Evolutionary conservation across 1,140 invertebrate species (phyloP).

Genomic region (Odontomachus brunneus): DNA sequence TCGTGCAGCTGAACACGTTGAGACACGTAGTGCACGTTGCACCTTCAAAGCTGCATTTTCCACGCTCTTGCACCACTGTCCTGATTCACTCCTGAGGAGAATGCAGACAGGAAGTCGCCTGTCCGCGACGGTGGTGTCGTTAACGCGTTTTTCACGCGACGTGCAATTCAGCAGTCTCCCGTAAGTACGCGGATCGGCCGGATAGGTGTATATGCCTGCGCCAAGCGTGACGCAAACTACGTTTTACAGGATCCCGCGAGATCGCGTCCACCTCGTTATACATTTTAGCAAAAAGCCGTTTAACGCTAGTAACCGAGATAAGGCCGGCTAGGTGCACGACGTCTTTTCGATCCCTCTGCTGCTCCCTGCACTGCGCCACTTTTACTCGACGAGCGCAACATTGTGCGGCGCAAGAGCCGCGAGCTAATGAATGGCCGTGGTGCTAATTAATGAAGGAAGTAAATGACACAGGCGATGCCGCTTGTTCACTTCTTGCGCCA

Average conservation of each 20-base stretch:
- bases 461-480: not conserved
- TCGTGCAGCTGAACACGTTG: too few relatives aligned
- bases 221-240: not conserved
- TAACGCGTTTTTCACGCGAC: not conserved
- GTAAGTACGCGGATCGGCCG: not conserved
- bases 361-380: not conserved
- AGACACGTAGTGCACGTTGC: too few relatives aligned
- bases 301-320: conserved; percentile 35
- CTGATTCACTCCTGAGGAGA: not conserved
- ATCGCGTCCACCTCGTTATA: conserved; percentile 22
- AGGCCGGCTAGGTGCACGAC: not conserved
- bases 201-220: not conserved
- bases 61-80: too few relatives aligned
- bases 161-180: not conserved
- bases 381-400: conserved; percentile 1
- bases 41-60: too few relatives aligned
- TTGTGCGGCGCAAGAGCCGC: conserved; percentile 28
- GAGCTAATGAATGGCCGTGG: conserved; percentile 27
- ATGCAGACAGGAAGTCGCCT: not conserved
- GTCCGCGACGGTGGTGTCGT: not conserved
- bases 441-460: conserved; percentile 52
- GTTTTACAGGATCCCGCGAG: not conserved
- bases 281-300: conserved; percentile 33
- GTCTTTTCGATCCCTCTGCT: conserved; percentile 19
- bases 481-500: not conserved